Conservation (phyloP, 64 coral and sea anemone genomes). For the Actinia equina region DNA sequence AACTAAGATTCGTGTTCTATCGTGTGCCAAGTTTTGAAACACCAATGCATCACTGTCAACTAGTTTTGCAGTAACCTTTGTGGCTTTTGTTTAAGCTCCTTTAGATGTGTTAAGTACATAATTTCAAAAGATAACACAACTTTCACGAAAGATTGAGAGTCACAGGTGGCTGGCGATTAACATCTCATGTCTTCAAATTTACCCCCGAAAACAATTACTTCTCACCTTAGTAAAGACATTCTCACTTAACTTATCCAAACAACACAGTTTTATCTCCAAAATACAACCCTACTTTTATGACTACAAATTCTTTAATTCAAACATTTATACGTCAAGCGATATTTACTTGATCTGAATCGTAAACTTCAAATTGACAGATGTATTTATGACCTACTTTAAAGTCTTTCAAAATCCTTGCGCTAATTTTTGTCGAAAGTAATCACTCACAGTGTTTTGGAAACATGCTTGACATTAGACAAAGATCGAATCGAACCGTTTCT, state of each 20-base stretch:
- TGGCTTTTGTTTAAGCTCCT: not conserved
- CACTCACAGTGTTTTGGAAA: not conserved
- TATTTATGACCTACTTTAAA: conserved; percentile 13
- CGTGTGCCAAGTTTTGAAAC: not conserved
- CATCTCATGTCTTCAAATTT: not conserved
- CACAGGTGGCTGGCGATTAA: conserved; percentile 5
- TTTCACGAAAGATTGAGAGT: not conserved
- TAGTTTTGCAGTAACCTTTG: not conserved
- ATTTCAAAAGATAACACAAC: conserved; percentile 11
- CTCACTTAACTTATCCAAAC: not conserved
- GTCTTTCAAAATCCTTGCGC: not conserved
- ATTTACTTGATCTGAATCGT: not conserved
- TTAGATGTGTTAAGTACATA: conserved; percentile 19
- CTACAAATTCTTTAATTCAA: not conserved
- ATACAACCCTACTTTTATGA: not conserved
- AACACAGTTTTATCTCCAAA: not conserved
- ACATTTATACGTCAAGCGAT: not conserved
- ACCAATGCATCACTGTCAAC: not conserved
- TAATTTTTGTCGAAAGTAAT: not conserved
- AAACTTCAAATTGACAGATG: not conserved
- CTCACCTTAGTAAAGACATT: not conserved
- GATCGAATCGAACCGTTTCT: not conserved
- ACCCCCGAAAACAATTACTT: not conserved
- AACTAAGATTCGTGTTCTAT: not conserved
- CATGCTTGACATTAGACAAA: not conserved